phyloP scores from a whole-genome alignment of 2,888 invertebrate genomes.

The Tillus elongatus region DNA sequence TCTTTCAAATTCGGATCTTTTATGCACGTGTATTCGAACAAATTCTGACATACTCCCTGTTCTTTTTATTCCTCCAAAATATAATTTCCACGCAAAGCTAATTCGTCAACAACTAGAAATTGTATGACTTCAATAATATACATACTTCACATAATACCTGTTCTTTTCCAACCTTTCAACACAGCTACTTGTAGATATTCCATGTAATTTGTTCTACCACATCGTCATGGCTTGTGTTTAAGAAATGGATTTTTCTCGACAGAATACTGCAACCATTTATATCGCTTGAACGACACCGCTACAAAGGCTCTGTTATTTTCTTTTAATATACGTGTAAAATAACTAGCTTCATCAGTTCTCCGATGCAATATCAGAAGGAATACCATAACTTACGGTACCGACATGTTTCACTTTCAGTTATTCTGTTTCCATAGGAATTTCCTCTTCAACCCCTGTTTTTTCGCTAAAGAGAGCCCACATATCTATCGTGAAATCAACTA shows the following conservation, averaged over 20 bases:
- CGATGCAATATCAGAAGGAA: slow-evolving; percentile 13
- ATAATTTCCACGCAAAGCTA: slow-evolving; percentile 12
- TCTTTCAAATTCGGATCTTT: slow-evolving; percentile 9
- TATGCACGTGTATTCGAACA: slow-evolving; percentile 12
- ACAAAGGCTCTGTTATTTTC: too few species aligned
- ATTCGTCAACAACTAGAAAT: slow-evolving; percentile 12
- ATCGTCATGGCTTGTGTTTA: slow-evolving; percentile 13
- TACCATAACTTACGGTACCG: slow-evolving; percentile 12
- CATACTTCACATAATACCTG: slow-evolving; percentile 15
- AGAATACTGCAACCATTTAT: too few species aligned
- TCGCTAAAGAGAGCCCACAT: slow-evolving; percentile 12
- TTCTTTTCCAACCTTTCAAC: too few species aligned
- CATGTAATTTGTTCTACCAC: slow-evolving; percentile 10
- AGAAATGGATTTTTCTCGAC: slow-evolving; percentile 10
- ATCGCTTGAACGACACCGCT: too few species aligned
- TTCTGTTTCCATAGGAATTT: slow-evolving; percentile 10
- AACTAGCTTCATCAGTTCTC: slow-evolving; percentile 11
- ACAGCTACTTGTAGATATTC: slow-evolving; percentile 7
- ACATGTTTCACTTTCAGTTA: slow-evolving; percentile 5
- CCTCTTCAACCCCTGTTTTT: slow-evolving; percentile 9
- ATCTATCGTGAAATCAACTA: slow-evolving; percentile 11
- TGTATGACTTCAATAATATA: slow-evolving; percentile 12
- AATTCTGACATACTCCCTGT: slow-evolving; percentile 10
- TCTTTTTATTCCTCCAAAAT: slow-evolving; percentile 10
- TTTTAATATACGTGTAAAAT: slow-evolving; percentile 9